Evolutionary conservation across 2,797 vertebrate species (phyloP), one percentile per base, ranked within the genome.

Genomic region (Carduelis carduelis): DNA sequence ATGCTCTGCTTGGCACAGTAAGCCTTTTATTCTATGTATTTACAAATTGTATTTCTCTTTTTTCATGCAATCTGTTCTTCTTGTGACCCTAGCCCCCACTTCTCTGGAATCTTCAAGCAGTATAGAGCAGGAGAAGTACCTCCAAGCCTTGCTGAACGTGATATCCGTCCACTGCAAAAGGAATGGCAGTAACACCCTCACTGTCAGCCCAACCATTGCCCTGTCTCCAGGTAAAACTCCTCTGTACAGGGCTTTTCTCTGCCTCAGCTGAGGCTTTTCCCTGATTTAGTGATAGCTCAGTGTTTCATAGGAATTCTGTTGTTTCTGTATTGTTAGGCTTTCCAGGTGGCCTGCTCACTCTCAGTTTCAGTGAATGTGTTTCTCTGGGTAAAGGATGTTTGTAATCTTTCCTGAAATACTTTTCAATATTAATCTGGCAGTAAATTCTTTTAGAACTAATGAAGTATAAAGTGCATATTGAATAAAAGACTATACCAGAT

Each of bases 51-150:
- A 15, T 65, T 32, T 32, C 63, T 83, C 6, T 49, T 32, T 63
- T 69, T 82, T 79, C 84, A 93, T 19, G 4, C 71, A 53, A 86
- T 94, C 44, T 32, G 10, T 81, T 86, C 6, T 95, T 64, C 76
- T 39, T 90, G 44, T 95, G 68, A 63, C 86, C 84, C 74, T 90
- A 99, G 99, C 98, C 92, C 99, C 99, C 37, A 97, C 98, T 87
- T 98, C 98, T 89, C 98, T 99, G 20, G 99, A 99, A 90, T 99
- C 98, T 8, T 99, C 99, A 94, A 99, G 99, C 97, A 99, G 99
- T 94, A 99, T 99, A 89, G 99, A 99, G 95, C 99, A 99, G 95
- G 99, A 99, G 84, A 99, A 99, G 83, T 99, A 99, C 96, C 98
- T 99, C 26, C 99, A 99, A 95, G 99, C 99, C 83, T 98, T 99